phyloP scores from a whole-genome alignment of 2,797 vertebrate genomes.

The Lithobates sylvaticus region DNA sequence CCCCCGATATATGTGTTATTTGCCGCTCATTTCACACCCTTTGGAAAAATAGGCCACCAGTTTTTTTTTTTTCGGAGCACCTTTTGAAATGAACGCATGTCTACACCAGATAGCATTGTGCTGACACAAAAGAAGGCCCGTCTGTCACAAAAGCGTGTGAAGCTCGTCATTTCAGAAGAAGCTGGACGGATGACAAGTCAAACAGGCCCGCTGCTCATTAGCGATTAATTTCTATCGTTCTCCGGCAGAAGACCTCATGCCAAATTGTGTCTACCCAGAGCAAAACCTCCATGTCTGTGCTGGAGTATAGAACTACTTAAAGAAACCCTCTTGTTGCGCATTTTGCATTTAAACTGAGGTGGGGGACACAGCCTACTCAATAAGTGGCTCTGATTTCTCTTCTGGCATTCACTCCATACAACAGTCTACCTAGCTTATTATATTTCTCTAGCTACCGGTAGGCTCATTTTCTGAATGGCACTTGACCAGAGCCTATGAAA shows the following conservation, averaged over 20 bases:
- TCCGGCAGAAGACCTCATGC: background rate
- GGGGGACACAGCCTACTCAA: too few species aligned
- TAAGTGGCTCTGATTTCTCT: too few species aligned
- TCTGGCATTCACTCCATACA: too few species aligned
- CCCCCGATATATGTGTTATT: background rate
- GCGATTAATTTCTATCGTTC: slow-evolving; percentile 20
- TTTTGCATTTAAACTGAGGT: too few species aligned
- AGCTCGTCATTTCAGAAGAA: background rate
- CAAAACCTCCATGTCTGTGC: background rate
- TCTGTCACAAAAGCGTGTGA: background rate
- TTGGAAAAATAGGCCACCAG: slow-evolving; percentile 8
- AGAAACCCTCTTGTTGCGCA: background rate
- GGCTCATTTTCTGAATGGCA: too few species aligned
- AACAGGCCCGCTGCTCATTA: background rate
- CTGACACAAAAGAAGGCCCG: background rate
- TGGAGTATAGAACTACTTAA: background rate
- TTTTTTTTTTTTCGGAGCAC: background rate
- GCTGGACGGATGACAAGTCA: background rate
- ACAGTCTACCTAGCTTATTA: too few species aligned
- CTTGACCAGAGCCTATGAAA: too few species aligned
- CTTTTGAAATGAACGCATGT: slow-evolving; percentile 27
- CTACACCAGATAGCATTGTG: slow-evolving; percentile 47
- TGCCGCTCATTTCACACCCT: slow-evolving; percentile 10
- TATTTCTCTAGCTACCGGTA: too few species aligned
- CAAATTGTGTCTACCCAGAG: background rate